Base-by-base conservation (phyloP, 2,888 invertebrate species). In the Drosophila nigricruria region DNA sequence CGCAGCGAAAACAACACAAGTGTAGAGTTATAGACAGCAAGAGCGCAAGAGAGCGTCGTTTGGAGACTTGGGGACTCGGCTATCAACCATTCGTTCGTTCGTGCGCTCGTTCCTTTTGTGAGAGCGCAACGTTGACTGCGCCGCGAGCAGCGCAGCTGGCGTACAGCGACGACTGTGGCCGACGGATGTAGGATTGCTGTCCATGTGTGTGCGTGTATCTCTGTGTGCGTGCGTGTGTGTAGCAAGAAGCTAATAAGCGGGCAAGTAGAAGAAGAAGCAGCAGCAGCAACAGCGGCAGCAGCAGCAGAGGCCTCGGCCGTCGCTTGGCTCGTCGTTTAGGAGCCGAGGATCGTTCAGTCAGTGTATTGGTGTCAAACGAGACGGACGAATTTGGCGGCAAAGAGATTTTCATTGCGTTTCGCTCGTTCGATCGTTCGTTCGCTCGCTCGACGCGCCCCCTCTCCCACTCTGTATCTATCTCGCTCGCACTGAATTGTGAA, bases 341-440 rank as follows among this genome's bases (percentile, higher is more conserved):
- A 80, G 85, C 74, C 79, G 89, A 88, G 88, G 89, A 89, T 86
- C 77, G 84, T 77, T 90, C 89, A 91, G 87, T 91, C 90, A 82
- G 72, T 79, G 82, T 83, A 88, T 90, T 90, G 81, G 90, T 88
- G 85, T 87, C 89, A 82, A 83, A 62, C 87, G 77, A 82, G 81
- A 87, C 86, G 86, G 86, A 88, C 85, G 84, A 88, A 84, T 81
- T 85, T 84, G 79, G 82, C 84, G 82, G 78, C 76, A 79, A 82
- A 85, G 78, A 85, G 84, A 76, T 79, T 74, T 71, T 62, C 53
- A 67, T 56, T 77, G 67, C 74, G 77, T 77, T 76, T 76, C 72
- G 66, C 57, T 72, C 79, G 67, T 74, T 76, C 72, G 66, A 53
- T 72, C 79, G 67, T 74, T 81, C 77, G 47, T 49, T 49, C 47